Evolutionary conservation across 2,797 vertebrate genomes (phyloP), one percentile per base, ranked within the genome.

Genomic region (Enoplosus armatus): DNA sequence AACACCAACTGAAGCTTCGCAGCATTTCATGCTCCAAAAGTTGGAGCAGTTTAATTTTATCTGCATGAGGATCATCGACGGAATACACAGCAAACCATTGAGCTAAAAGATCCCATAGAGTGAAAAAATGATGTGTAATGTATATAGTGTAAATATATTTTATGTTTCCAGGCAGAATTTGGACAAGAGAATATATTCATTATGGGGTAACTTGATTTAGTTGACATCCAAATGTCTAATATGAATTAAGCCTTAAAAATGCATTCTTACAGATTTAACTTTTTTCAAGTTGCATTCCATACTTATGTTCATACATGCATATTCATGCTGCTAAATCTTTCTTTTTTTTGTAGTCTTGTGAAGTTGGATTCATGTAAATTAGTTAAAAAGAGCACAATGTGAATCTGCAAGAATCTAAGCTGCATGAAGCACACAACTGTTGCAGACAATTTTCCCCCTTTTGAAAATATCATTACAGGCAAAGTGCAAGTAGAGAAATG

Each of bases 11-110:
- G 87, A 80, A 79, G 72, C 76, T 66, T 82, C 24, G 5, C 59
- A 43, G 76, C 26, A 79, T 85, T 87, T 90, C 81, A 90, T 85
- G 88, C 85, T 85, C 76, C 77, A 88, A 68, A 87, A 85, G 80
- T 75, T 75, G n/a, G 48, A 74, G 83, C 37, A 60, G 68, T 72
- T 77, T 86, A 15, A 82, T 87, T 89, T 79, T 63, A 79, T 89
- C 80, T 85, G 72, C 75, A 70, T 27, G 48, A 75, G 15, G 51
- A 67, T 65, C 51, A n/a, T 20, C 67, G 50, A 56, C 22, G 68
- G 86, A 71, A 82, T 66, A 54, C 58, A 69, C 45, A 65, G 24
- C 50, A 14, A 72, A 63, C 15, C 55, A 15, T 2, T 29, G 24
- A 24, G 35, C 15, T 33, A 15, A 55, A 51, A 39, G 12, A 72